Evolutionary conservation across 2,888 invertebrate species (phyloP).

Genomic region (Crematogaster levior): DNA sequence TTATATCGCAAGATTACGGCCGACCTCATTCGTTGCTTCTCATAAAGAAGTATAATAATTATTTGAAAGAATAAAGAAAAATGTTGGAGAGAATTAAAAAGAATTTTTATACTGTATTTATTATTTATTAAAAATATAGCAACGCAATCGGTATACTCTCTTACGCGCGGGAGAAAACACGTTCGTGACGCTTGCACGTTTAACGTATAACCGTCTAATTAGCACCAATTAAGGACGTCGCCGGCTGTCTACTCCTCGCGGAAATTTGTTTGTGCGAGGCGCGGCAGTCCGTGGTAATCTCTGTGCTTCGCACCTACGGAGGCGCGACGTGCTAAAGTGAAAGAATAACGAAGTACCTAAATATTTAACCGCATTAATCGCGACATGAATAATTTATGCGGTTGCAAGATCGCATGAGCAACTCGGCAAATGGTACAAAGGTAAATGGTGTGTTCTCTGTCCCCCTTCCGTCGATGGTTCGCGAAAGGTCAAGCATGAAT

Average conservation of each 20-base stretch:
- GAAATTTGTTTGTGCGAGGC: constrained; percentile 64
- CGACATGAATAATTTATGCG: constrained; percentile 73
- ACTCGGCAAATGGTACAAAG: constrained; percentile 47
- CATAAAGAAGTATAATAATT: neutral
- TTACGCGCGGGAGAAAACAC: constrained; percentile 34
- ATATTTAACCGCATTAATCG: constrained; percentile 76
- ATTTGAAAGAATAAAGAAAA: neutral
- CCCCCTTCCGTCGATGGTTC: constrained; percentile 2
- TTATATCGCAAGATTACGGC: neutral
- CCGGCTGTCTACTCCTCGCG: constrained; percentile 45
- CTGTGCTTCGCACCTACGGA: constrained; percentile 35
- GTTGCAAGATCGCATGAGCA: constrained; percentile 54
- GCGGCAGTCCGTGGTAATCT: constrained; percentile 57
- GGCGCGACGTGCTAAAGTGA: constrained; percentile 56
- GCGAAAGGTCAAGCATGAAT: constrained; percentile 19
- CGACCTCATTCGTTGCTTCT: neutral
- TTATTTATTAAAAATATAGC: constrained; percentile 3
- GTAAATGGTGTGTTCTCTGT: constrained; percentile 38
- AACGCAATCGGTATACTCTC: neutral
- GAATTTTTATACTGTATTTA: neutral
- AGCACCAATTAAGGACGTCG: constrained; percentile 67
- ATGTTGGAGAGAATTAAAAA: constrained; percentile 6
- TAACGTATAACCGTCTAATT: constrained; percentile 65
- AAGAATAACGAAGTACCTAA: constrained; percentile 69
- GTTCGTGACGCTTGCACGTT: constrained; percentile 32